Conservation (phyloP, 2,888 invertebrate genomes). For the Parnassius apollo region DNA sequence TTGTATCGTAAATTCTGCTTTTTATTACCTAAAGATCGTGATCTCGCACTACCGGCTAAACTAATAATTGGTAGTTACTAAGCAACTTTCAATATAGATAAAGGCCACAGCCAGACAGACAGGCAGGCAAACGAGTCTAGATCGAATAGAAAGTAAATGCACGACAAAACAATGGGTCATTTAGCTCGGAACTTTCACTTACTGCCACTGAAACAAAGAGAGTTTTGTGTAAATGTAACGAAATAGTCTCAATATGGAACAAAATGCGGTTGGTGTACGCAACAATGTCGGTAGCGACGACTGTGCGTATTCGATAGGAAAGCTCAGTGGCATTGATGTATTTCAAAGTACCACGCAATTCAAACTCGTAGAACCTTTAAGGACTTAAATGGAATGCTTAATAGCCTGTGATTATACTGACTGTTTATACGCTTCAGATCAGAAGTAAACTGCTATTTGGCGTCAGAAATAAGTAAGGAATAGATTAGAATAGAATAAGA, state of each 20-base stretch:
- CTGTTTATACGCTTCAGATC: no score
- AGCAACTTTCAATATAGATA: slow-evolving; percentile 25
- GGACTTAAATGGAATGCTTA: no score
- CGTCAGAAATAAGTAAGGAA: no score
- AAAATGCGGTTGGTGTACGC: not conserved
- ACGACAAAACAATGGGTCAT: slow-evolving; percentile 28
- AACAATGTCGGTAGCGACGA: no score
- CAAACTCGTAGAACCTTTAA: no score
- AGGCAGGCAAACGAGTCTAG: slow-evolving; percentile 26
- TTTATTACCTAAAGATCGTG: slow-evolving; percentile 17
- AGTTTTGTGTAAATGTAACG: slow-evolving; percentile 24
- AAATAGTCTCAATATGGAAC: slow-evolving; percentile 20
- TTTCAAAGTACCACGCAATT: no score
- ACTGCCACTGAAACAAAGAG: slow-evolving; percentile 24
- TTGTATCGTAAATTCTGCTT: slow-evolving; percentile 7
- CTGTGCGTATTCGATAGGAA: no score
- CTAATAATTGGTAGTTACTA: slow-evolving; percentile 24
- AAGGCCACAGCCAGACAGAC: slow-evolving; percentile 20
- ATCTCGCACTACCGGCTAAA: slow-evolving; percentile 10
- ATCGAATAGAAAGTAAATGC: slow-evolving; percentile 26
- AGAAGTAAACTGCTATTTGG: no score
- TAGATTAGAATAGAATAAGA: no score
- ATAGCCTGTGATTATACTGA: no score
- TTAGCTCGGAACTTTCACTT: slow-evolving; percentile 26
- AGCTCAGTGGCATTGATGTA: no score